Evolutionary conservation across 2,113 vertebrate species (phyloP), one percentile per base, ranked within the genome.

Genomic region (Paradisaea rubra): DNA sequence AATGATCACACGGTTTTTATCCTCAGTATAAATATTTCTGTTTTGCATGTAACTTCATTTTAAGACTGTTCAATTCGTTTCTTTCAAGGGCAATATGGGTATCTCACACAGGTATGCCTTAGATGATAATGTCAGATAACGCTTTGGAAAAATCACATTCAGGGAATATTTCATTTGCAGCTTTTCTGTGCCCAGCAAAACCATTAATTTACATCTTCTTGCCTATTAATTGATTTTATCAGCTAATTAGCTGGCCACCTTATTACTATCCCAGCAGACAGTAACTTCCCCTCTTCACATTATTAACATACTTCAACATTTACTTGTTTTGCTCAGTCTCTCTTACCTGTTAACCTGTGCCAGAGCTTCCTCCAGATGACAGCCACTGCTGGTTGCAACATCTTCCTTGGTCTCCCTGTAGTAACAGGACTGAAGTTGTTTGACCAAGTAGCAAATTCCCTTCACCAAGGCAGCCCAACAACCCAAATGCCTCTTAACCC

Each of bases 321-420:
- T 19, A 12, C 6, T 49, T 44, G 28, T 44, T 78, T 53, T 33
- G 11, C 19, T 64, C 7, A 1, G 16, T 33, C 11, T 65, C 14
- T 65, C 64, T 84, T 73, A 84, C 64, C 64, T 81, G 60, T 22
- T n/a, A 49, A 31, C n/a, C 45, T 81, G 53, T 47, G 41, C n/a
- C 65, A 30, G 11, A 33, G 41, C 17, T 19, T 35, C 50, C 64
- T 68, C 24, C 15, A 0, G 49, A 6, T n/a, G 47, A 53, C 0
- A 19, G 21, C 3, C 45, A 28, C 14, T 5, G 4, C 35, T 18
- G 24, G 6, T 5, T 56, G 8, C 20, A 7, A 13, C 3, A 4
- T 17, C 50, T 61, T 77, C 45, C 53, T 35, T 14, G 39, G 4
- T 17, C 28, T 20, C 24, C 49, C 77, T 84, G 41, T 0, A 68